These are phyloP conservation scores for Berghia stephanieae DNA, from an alignment of 1,140 invertebrate genomes.

Conservation along the genomic window DNA sequence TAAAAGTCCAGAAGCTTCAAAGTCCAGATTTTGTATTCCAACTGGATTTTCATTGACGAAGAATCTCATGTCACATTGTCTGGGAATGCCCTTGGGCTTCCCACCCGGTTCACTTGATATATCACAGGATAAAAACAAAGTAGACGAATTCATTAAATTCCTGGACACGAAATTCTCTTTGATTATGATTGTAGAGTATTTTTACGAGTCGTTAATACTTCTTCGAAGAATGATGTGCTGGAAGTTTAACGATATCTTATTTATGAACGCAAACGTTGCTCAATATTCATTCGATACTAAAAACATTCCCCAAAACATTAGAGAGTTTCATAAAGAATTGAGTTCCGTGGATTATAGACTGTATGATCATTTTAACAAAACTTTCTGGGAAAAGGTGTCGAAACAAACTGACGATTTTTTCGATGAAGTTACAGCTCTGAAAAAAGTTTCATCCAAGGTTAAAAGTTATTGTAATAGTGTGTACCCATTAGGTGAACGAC, in stretches of 20 bases:
- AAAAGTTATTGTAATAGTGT: constrained; percentile 43
- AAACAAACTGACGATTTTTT: constrained; percentile 46
- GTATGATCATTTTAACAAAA: constrained; percentile 57
- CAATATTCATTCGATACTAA: constrained; percentile 33
- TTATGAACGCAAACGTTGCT: constrained; percentile 42
- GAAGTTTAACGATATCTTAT: constrained; percentile 60
- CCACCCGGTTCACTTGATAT: constrained; percentile 46
- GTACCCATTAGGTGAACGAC: constrained; percentile 6
- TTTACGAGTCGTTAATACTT: constrained; percentile 71
- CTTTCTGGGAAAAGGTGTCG: constrained; percentile 53
- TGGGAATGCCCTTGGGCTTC: constrained; percentile 59
- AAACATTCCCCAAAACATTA: background rate
- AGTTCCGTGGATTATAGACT: constrained; percentile 53
- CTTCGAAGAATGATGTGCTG: constrained; percentile 70
- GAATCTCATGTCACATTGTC: constrained; percentile 57
- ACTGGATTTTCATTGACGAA: constrained; percentile 57
- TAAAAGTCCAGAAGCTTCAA: constrained; percentile 45
- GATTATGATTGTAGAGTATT: constrained; percentile 71
- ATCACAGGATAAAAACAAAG: constrained; percentile 30
- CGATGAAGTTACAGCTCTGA: constrained; percentile 49
- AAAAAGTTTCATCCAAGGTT: constrained; percentile 37
- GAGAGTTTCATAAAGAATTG: constrained; percentile 45
- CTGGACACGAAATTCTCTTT: constrained; percentile 65
- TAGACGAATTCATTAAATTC: constrained; percentile 44
- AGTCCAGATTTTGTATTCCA: constrained; percentile 54